Percentiles rank a stretch among this genome's conserved stretches.
Evolutionary conservation across 2,113 vertebrate genomes (phyloP).

Genomic region (Petaurus breviceps): DNA sequence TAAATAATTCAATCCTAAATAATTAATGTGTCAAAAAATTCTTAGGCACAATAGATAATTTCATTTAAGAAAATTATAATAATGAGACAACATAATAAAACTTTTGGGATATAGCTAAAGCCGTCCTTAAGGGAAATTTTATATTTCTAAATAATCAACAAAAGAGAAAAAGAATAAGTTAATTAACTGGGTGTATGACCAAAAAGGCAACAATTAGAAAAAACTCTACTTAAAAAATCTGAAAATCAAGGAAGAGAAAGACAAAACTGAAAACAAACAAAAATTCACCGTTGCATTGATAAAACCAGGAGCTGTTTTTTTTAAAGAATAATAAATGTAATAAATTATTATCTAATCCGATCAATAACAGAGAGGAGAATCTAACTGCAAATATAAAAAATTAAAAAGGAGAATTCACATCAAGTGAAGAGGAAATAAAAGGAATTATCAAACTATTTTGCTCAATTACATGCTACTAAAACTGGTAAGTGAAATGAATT

Average conservation of each 20-base stretch:
- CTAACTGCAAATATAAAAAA: not conserved
- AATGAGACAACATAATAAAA: not conserved
- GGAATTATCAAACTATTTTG: not conserved
- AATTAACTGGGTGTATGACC: not conserved
- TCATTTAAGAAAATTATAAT: not conserved
- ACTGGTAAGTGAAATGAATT: not conserved
- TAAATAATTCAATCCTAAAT: not conserved
- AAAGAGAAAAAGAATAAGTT: not conserved
- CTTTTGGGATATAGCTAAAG: not conserved
- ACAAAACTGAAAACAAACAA: not conserved
- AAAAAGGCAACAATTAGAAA: not conserved
- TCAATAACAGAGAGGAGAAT: not conserved
- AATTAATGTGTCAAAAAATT: not conserved
- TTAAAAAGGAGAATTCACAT: not conserved
- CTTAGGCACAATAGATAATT: not conserved
- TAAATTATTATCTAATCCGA: not conserved
- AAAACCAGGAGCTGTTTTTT: not conserved
- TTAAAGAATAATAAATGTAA: not conserved
- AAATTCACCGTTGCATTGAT: not conserved
- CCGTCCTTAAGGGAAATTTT: not conserved
- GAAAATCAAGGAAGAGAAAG: not conserved
- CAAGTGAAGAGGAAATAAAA: not conserved
- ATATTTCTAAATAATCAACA: not conserved
- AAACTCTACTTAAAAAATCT: not conserved
- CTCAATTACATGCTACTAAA: not conserved